These are phyloP conservation scores for Pentamera pediparva DNA, from an alignment of 53 echinoderm and acorn worm genomes.

Conservation along the genomic window DNA sequence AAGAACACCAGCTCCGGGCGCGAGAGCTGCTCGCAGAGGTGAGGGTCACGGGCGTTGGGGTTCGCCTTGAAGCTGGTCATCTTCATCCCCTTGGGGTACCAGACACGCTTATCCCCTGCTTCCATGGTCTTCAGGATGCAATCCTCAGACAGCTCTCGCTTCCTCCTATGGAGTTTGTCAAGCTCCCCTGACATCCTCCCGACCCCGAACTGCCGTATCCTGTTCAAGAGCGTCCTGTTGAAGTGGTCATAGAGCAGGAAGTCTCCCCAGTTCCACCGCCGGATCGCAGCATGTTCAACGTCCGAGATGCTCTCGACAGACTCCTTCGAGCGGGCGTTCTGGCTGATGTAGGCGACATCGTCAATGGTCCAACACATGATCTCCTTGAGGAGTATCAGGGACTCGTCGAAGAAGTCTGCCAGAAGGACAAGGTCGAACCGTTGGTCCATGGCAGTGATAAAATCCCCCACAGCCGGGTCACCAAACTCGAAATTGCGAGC, in stretches of 20 bases:
- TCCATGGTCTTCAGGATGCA: slow-evolving; percentile 60
- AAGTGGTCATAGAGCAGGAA: slow-evolving; percentile 61
- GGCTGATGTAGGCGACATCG: slow-evolving; percentile 65
- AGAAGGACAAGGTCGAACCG: slow-evolving; percentile 66
- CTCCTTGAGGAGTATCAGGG: slow-evolving; percentile 80
- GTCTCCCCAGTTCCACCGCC: slow-evolving; percentile 74
- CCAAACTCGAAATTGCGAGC: slow-evolving; percentile 52
- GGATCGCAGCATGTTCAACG: slow-evolving; percentile 34
- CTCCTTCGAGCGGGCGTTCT: slow-evolving; percentile 63
- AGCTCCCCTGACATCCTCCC: slow-evolving; percentile 66
- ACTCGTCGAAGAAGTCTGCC: slow-evolving; percentile 86
- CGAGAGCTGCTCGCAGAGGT: slow-evolving; percentile 69
- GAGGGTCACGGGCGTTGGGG: slow-evolving; percentile 45
- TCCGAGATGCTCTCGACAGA: slow-evolving; percentile 40
- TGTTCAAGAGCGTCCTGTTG: slow-evolving; percentile 64
- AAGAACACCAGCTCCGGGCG: slow-evolving; percentile 71
- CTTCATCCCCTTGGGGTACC: slow-evolving; percentile 74
- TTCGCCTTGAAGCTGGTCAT: slow-evolving; percentile 79
- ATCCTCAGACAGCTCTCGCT: slow-evolving; percentile 37
- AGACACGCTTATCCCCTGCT: slow-evolving; percentile 66
- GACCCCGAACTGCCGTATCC: slow-evolving; percentile 57
- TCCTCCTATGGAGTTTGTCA: slow-evolving; percentile 35
- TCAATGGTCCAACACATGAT: slow-evolving; percentile 70
- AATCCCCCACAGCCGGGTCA: slow-evolving; percentile 16
- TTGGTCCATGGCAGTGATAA: slow-evolving; percentile 40